A percentile compares a stretch with the other conserved stretches of the same genome.
Conservation (phyloP, 2,113 vertebrate species). For the Pseudorectes ferrugineus region DNA sequence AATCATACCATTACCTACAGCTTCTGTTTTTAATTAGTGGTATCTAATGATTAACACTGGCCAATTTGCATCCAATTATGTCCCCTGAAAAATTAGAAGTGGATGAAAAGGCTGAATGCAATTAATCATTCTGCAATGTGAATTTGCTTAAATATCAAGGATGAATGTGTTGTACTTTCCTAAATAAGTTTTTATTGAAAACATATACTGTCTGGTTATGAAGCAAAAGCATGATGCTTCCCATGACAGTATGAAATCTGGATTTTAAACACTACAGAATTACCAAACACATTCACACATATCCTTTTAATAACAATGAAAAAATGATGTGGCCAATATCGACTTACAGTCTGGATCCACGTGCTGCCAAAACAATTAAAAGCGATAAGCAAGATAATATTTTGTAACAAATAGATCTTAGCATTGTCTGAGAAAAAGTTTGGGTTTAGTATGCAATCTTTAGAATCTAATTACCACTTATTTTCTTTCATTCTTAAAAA, state of each 20-base stretch:
- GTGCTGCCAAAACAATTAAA: not conserved
- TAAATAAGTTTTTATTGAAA: slow-evolving; percentile 45
- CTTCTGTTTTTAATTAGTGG: slow-evolving; percentile 74
- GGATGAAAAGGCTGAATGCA: slow-evolving; percentile 54
- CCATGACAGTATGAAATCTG: not conserved
- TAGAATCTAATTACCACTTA: not conserved
- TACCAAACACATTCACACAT: not conserved
- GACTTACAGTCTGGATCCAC: not conserved
- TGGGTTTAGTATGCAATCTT: not conserved
- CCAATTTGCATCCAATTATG: slow-evolving; percentile 74
- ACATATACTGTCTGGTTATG: not conserved
- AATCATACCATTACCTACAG: slow-evolving; percentile 71
- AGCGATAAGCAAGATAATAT: not conserved
- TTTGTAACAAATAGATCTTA: not conserved
- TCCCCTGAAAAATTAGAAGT: slow-evolving; percentile 65
- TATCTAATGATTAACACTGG: slow-evolving; percentile 71
- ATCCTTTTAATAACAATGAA: not conserved
- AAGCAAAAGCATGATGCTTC: not conserved
- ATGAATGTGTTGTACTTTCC: slow-evolving; percentile 40
- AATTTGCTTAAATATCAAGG: slow-evolving; percentile 49
- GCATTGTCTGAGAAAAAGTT: not conserved
- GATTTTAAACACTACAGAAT: not conserved
- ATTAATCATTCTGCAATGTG: slow-evolving; percentile 54
- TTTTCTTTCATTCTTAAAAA: not conserved
- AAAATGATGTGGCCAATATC: not conserved